Evolutionary conservation across 2,888 invertebrate species (phyloP).

Genomic region (Dendrolimus houi): DNA sequence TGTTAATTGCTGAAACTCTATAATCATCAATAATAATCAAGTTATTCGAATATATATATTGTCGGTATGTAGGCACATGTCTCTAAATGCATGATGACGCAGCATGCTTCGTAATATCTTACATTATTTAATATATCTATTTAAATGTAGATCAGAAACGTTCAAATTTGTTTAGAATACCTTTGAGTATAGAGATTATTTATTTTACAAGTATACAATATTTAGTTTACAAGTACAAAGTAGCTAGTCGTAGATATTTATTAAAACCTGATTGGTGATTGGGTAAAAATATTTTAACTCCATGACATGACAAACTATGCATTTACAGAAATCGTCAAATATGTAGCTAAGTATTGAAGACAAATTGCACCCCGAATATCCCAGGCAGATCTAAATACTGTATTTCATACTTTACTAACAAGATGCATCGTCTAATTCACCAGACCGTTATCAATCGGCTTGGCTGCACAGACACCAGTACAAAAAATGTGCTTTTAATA

Average conservation of each 20-base stretch:
- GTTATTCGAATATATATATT: constrained; percentile 29
- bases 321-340: not conserved
- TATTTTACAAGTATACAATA: constrained; percentile 11
- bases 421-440: not conserved
- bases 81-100: constrained; percentile 50
- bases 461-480: not conserved
- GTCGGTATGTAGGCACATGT: constrained; percentile 36
- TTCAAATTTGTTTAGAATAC: constrained; percentile 9
- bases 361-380: not conserved
- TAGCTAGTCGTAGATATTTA: constrained; percentile 55
- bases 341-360: not conserved
- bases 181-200: constrained; percentile 2
- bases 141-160: constrained; percentile 36
- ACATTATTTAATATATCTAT: constrained; percentile 28
- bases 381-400: not conserved
- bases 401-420: not conserved
- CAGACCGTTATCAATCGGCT: not conserved
- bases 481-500: not conserved
- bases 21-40: constrained; percentile 39
- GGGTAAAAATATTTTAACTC: constrained; percentile 1
- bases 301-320: not conserved
- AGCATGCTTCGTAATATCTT: constrained; percentile 48
- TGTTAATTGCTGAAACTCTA: constrained; percentile 16
- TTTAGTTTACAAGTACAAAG: constrained; percentile 49
- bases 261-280: constrained; percentile 10